A percentile compares a stretch with the other conserved stretches of the same genome.
Conservation (phyloP, 1,140 invertebrate genomes). For the Brachionus paranguensis region DNA sequence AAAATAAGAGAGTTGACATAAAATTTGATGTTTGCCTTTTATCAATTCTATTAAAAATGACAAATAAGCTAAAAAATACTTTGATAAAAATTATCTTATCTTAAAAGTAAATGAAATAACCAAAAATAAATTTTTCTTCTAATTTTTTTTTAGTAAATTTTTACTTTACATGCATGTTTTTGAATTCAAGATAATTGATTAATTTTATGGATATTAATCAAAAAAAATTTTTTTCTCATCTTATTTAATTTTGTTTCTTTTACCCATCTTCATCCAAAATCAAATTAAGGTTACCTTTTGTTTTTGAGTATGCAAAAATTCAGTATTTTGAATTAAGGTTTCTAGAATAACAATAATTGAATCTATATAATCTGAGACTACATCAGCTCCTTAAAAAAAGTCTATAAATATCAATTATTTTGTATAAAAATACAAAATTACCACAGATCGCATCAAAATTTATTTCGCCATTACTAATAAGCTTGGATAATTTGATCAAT, state of each 20-base stretch:
- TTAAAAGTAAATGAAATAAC: no score
- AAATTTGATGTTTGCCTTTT: no score
- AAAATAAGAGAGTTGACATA: no score
- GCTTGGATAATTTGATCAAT: conserved; percentile 46
- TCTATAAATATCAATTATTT: conserved; percentile 1
- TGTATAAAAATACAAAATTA: conserved; percentile 39
- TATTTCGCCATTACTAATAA: conserved; percentile 47
- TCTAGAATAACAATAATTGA: neutral
- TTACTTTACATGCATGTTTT: no score
- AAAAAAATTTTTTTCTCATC: neutral
- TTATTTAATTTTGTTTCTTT: neutral
- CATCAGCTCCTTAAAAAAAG: neutral
- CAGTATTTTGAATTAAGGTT: neutral
- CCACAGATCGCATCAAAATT: conserved; percentile 47
- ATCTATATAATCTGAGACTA: conserved; percentile 7
- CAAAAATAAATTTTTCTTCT: no score
- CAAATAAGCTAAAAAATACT: no score
- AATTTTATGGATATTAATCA: no score
- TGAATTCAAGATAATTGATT: no score
- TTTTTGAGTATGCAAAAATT: neutral
- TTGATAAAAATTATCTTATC: no score
- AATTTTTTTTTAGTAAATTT: no score
- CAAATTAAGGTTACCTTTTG: neutral
- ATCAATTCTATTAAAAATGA: no score
- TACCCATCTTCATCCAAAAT: no score